A percentile compares a stretch with the other conserved stretches of the same genome.
Conservation (phyloP, 2,888 invertebrate species). For the Macrosoma leucophasiata region DNA sequence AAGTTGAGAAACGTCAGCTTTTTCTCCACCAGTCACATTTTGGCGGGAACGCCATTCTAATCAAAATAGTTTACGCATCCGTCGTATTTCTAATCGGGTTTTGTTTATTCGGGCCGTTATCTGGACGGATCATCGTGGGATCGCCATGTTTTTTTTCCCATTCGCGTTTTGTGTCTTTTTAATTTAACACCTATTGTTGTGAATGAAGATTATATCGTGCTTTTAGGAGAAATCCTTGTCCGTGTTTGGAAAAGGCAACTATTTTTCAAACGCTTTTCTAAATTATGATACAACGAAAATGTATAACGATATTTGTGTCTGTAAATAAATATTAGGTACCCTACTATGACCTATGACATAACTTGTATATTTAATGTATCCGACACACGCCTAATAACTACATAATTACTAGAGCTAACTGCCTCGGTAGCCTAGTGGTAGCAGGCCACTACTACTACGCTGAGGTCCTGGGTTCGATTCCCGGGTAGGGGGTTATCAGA, state of each 20-base stretch:
- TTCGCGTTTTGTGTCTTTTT: constrained; percentile 18
- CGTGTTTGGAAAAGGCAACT: too few species aligned
- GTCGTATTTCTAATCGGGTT: constrained; percentile 33
- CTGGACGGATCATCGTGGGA: constrained; percentile 30
- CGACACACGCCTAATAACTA: not conserved
- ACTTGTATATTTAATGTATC: constrained; percentile 3
- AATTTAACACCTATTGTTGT: constrained; percentile 30
- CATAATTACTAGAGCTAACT: too few species aligned
- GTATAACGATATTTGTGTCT: too few species aligned
- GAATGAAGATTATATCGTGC: constrained; percentile 15
- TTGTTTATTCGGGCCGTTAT: constrained; percentile 32
- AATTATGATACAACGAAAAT: too few species aligned
- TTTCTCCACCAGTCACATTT: constrained; percentile 49
- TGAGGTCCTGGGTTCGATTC: too few species aligned
- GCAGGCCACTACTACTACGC: too few species aligned
- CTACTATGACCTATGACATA: too few species aligned
- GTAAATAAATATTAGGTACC: too few species aligned
- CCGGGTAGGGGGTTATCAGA: too few species aligned
- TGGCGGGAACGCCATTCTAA: constrained; percentile 69
- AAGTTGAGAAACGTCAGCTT: constrained; percentile 65
- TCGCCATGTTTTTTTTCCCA: constrained; percentile 19
- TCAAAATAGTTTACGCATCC: constrained; percentile 74
- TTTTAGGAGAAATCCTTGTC: constrained; percentile 12
- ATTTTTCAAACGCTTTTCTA: too few species aligned
- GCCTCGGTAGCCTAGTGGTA: too few species aligned